Conservation (phyloP, 2,113 vertebrate species). For the Syrrhaptes paradoxus region DNA sequence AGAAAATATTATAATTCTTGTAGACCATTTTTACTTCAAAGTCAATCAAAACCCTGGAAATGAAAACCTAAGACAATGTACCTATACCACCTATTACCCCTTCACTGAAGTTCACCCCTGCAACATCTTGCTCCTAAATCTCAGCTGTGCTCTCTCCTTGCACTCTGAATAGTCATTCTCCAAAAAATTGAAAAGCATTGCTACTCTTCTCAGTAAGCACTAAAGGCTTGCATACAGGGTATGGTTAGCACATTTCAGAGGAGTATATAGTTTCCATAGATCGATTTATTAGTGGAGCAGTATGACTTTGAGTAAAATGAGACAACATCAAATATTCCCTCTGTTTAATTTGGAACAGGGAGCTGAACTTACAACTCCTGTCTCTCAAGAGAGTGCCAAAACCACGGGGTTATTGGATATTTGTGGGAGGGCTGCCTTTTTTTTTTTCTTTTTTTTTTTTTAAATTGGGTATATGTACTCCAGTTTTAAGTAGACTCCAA, state of each 20-base stretch:
- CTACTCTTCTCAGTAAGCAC: not conserved
- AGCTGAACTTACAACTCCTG: not conserved
- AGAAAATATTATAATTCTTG: not conserved
- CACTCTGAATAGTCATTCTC: not conserved
- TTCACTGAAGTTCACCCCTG: not conserved
- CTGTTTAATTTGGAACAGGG: slow-evolving; percentile 10
- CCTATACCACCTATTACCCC: not conserved
- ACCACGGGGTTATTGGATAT: not conserved
- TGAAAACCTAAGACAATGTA: not conserved
- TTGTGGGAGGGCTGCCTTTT: not conserved
- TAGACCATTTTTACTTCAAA: not conserved
- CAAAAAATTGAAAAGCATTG: not conserved
- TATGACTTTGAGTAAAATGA: not conserved
- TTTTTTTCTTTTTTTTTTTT: not conserved
- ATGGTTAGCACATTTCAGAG: slow-evolving; percentile 1
- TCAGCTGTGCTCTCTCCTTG: not conserved
- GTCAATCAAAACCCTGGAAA: not conserved
- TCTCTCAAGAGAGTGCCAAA: slow-evolving; percentile 10
- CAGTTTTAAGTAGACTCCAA: not conserved
- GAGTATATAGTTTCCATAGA: not conserved
- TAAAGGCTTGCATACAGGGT: not conserved
- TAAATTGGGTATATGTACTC: not conserved
- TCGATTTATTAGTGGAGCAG: not conserved
- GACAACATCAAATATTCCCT: slow-evolving; percentile 10
- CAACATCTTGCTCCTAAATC: not conserved